Percentiles rank a stretch among this genome's conserved stretches.
phyloP scores from a whole-genome alignment of 2,113 vertebrate species.

The Dolichotis patagonum region DNA sequence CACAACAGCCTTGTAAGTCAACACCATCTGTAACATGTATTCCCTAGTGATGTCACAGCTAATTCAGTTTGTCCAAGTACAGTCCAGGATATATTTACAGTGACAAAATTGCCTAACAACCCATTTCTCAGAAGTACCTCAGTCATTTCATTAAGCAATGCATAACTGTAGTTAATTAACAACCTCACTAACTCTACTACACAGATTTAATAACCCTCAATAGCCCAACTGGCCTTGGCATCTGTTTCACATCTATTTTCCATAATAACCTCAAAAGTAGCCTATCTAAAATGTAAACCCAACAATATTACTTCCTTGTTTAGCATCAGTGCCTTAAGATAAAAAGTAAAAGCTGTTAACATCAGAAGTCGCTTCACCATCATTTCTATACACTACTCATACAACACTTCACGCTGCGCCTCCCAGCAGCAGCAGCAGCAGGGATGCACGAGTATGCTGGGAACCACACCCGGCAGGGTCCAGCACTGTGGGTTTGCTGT shows the following conservation, averaged over 20 bases:
- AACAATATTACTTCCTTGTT: neutral
- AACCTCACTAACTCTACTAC: neutral
- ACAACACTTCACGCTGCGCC: no score
- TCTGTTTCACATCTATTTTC: neutral
- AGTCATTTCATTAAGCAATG: neutral
- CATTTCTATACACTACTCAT: neutral
- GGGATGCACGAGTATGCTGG: neutral
- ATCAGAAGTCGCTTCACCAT: neutral
- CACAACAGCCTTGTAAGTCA: neutral
- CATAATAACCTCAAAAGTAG: neutral
- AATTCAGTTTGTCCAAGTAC: neutral
- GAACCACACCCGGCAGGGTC: neutral
- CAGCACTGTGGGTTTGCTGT: neutral
- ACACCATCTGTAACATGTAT: neutral
- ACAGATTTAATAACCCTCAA: slow-evolving; percentile 20
- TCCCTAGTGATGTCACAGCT: neutral
- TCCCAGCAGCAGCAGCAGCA: neutral
- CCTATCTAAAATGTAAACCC: neutral
- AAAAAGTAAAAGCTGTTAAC: neutral
- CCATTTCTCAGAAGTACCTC: neutral
- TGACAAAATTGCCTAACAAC: neutral
- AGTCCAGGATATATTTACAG: neutral
- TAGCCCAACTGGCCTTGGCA: neutral
- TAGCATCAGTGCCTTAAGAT: neutral
- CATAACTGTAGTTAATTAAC: neutral